Evolutionary conservation across 2,797 vertebrate genomes (phyloP), one percentile per base, ranked within the genome.

Genomic region (Buphagus erythrorhynchus): DNA sequence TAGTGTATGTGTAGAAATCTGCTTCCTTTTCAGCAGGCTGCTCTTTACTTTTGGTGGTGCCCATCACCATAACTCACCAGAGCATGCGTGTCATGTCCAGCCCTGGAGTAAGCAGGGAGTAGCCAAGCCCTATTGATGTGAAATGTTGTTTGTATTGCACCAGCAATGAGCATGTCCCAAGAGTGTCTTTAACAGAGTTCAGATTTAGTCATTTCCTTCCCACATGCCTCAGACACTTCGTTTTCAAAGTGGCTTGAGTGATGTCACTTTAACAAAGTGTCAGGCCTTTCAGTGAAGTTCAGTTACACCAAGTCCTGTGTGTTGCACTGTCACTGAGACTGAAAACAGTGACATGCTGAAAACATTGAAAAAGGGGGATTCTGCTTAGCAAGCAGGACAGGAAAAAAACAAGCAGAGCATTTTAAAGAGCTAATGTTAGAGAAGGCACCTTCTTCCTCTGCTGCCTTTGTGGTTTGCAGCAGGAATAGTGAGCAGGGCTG

Each of bases 141-240:
- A n/a, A 29, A 4, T 61, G 66, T 33, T 94, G 83, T 72, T 93
- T 67, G 40, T 81, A 62, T 86, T 86, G 76, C 68, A 91, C 66
- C 46, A 67, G 79, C 43, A 89, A 68, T 8, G 46, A 90, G 16
- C 29, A 0, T 22, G 28, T 94, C 88, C 79, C 90, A 35, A 11
- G 89, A 80, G 84, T 14, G 46, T 51, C 81, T 96, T 91, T 83
- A 72, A 86, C 91, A 78, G 54, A 83, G 68, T 92, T 81, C 4
- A 62, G 59, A 59, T 96, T 61, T 86, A 78, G 88, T 92, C 43
- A 72, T 91, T 92, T 95, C 92, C 89, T 93, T 94, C 75, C 51
- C 78, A 38, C 26, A 0, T 80, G 81, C 72, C 68, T 92, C 72
- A 65, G 61, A 79, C 84, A 80, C 68, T 66, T 93, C 75, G 43